Percentiles rank a stretch among this genome's conserved stretches.
Conservation (phyloP, 2,797 vertebrate species). For the Rhinophrynus dorsalis region DNA sequence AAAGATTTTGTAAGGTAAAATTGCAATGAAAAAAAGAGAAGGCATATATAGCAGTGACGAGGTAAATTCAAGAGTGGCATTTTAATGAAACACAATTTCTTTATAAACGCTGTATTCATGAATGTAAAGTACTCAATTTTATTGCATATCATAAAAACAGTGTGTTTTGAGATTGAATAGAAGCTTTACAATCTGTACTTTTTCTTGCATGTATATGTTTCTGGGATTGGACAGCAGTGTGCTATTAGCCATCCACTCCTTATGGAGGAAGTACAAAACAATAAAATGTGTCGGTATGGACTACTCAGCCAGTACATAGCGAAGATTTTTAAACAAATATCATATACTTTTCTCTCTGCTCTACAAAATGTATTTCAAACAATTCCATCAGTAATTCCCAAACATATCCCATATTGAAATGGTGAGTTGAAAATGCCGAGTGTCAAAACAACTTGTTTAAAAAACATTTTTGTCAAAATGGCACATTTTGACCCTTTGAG, state of each 20-base stretch:
- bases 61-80: not conserved
- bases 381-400: too few relatives aligned
- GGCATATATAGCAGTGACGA: not conserved
- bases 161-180: slow-evolving; percentile 18
- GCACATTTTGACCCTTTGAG: too few relatives aligned
- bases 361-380: too few relatives aligned
- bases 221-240: slow-evolving; percentile 12
- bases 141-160: slow-evolving; percentile 10
- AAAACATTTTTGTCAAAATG: too few relatives aligned
- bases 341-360: too few relatives aligned
- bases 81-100: slow-evolving; percentile 25
- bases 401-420: too few relatives aligned
- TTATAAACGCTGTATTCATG: slow-evolving; percentile 22
- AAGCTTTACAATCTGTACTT: slow-evolving; percentile 6
- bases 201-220: slow-evolving; percentile 8
- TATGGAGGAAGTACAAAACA: not conserved
- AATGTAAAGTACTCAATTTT: slow-evolving; percentile 21
- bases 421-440: too few relatives aligned
- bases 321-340: slow-evolving; percentile 10
- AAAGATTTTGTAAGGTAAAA: not conserved
- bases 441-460: too few relatives aligned
- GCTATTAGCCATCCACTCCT: not conserved
- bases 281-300: slow-evolving; percentile 1
- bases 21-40: not conserved
- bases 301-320: not conserved